Percentiles rank a stretch among this genome's conserved stretches.
phyloP scores from a whole-genome alignment of 2,797 vertebrate genomes.

The Monodelphis domestica region DNA sequence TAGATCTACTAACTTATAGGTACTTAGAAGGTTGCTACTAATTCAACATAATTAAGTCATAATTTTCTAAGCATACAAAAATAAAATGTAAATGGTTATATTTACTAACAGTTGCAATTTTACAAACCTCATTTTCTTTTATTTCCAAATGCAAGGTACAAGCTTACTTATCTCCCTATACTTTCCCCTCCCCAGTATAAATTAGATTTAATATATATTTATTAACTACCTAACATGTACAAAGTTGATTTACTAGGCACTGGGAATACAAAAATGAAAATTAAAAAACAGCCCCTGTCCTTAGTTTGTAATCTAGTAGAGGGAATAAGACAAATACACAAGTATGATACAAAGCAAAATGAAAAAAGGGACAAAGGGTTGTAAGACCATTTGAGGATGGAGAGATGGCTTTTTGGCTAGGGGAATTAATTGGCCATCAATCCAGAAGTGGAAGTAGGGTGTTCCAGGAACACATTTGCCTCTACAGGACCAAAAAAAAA shows the following conservation, averaged over 20 bases:
- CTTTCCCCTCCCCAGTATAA: background rate
- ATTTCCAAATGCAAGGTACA: background rate
- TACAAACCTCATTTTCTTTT: background rate
- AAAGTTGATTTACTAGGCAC: background rate
- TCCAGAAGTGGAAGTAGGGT: background rate
- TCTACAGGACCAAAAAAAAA: background rate
- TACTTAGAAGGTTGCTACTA: background rate
- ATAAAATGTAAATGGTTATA: background rate
- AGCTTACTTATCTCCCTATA: background rate
- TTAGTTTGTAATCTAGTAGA: background rate
- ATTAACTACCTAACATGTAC: background rate
- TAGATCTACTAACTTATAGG: background rate
- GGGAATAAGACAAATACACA: background rate
- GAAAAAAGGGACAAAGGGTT: background rate
- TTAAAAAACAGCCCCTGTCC: background rate
- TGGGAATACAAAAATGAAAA: background rate
- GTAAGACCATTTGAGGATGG: background rate
- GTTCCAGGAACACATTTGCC: background rate
- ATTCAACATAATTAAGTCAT: background rate
- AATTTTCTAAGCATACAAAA: background rate
- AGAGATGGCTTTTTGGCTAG: background rate
- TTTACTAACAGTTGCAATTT: background rate
- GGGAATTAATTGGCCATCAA: background rate
- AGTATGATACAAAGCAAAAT: background rate
- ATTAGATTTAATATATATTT: background rate